Base-by-base conservation (phyloP, 2,888 invertebrate species). In the Crematogaster levior region DNA sequence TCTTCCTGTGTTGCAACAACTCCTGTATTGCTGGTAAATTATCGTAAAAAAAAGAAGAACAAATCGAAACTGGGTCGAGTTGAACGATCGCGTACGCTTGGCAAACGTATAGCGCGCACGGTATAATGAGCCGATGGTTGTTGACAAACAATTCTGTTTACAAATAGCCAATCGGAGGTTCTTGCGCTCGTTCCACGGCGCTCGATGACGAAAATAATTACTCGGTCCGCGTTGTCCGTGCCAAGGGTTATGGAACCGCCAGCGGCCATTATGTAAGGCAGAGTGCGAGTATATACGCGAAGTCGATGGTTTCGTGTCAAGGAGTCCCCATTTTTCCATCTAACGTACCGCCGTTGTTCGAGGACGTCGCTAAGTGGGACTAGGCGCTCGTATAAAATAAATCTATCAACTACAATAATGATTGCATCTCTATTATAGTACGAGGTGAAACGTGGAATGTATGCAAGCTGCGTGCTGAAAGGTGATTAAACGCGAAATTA, bases 61-160 rank as follows among this genome's bases (percentile, higher is more conserved):
- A 21, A 30, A 66, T 66, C 43, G 77, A 56, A 72, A 85, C 61
- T 77, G 83, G 88, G 84, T 81, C 85, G 84, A 63, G 89, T 88
- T 88, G 89, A 88, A 88, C 75, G 88, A 73, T 87, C 88, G 85
- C 82, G 60, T 58, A 63, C 89, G 85, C 84, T 89, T 89, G 88
- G 89, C 89, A 88, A 81, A 88, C 82, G 61, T 43, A 24, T 58
- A 70, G 58, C 81, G 66, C 21, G 58, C 46, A 6, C 74, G 81
- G 79, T 85, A 82, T 86, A 88, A 86, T 79, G 85, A 89, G 84
- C 85, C 68, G 82, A 80, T 61, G 51, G 60, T 87, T 88, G 89
- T 89, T 89, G 88, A 89, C 89, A 89, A 89, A 89, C 88, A 89
- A 37, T 86, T 15, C 84, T 89, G 87, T 89, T 89, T 89, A 89